These are phyloP conservation scores for Danio rerio DNA, from an alignment of 2,113 vertebrate genomes.

Conservation along the genomic window GRCz12tu NC_133176.1:19070001-19070500, in stretches of 20 bases:
- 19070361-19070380: background rate
- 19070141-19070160: background rate
- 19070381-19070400: background rate
- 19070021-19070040: too few relatives aligned
- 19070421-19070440: background rate
- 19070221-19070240: slow-evolving; percentile 11
- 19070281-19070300: background rate
- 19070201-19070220: background rate
- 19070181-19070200: background rate
- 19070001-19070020: too few relatives aligned
- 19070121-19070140: background rate
- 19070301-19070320: background rate
- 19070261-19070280: background rate
- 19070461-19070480: background rate
- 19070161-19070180: background rate
- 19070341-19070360: background rate
- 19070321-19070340: background rate
- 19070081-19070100: background rate
- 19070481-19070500: background rate
- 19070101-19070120: background rate
- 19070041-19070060: too few relatives aligned
- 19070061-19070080: too few relatives aligned
- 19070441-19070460: background rate
- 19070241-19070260: background rate
- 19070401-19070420: background rate